Base-by-base conservation (phyloP, 2,888 invertebrate species). In the Drosophila quinaria region DNA sequence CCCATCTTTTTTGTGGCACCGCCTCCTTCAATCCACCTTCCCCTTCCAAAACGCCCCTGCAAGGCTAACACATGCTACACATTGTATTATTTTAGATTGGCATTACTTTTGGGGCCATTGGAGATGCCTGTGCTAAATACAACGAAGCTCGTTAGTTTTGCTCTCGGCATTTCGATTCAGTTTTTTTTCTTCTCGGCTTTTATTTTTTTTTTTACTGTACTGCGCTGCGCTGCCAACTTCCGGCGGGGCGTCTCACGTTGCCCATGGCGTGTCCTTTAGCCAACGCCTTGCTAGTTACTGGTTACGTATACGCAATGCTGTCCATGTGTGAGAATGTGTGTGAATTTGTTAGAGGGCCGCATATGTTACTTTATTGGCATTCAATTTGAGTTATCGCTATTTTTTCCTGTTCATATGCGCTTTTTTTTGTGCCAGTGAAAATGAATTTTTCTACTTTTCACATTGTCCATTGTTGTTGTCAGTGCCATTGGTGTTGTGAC, bases 301-400 rank as follows among this genome's bases (percentile, higher is more conserved):
- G 55, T 80, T 76, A 80, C 74, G 81, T 78, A 75, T 79, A 77
- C 74, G 71, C 71, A 68, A 56, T 41, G 59, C 37, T 47, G 63
- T 58, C 29, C 44, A 44, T 44, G 58, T 75, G 42, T 58, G 25
- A 25, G 33, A 68, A 29, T 66, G 58, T 63, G 46, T 62, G 58
- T 63, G 54, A 60, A 58, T 54, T 84, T 70, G 69, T 76, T 68
- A 54, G 58, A 69, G 78, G 74, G 83, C 75, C 89, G 76, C 89
- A 89, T 87, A 87, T 89, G 89, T 81, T 87, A 89, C 89, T 88
- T 90, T 90, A 90, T 90, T 90, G 90, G 91, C 91, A 90, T 90
- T 90, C 90, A 90, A 90, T 91, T 90, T 90, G 89, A 89, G 89
- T 90, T 90, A 90, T 90, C 90, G 85, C 82, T 86, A 89, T 89